phyloP scores from a whole-genome alignment of 2,888 invertebrate species.

The Macaria notata region DNA sequence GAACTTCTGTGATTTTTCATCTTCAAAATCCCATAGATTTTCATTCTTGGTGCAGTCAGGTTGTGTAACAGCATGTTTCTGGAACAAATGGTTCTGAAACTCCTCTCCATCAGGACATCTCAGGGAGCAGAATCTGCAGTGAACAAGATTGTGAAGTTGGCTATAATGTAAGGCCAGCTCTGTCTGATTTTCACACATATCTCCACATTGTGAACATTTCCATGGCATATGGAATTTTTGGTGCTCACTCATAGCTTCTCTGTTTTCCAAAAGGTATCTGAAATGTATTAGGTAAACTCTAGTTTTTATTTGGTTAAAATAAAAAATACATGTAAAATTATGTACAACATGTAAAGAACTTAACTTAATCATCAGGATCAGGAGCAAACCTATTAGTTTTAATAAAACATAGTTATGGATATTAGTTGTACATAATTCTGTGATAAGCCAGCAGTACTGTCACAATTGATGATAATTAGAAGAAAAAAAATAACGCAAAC shows the following conservation, averaged over 20 bases:
- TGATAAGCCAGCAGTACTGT: no score
- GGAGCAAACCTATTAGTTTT: no score
- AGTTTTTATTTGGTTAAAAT: background rate
- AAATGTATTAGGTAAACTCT: conserved; percentile 35
- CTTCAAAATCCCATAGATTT: conserved; percentile 61
- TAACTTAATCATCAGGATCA: no score
- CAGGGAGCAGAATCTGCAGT: conserved; percentile 72
- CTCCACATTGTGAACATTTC: conserved; percentile 73
- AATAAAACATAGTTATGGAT: no score
- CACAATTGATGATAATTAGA: no score
- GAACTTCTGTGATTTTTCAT: conserved; percentile 55
- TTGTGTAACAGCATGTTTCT: conserved; percentile 69
- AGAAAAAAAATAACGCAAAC: no score
- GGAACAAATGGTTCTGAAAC: conserved; percentile 63
- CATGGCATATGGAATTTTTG: conserved; percentile 68
- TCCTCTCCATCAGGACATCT: conserved; percentile 62
- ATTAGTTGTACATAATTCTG: no score
- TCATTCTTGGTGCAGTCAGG: conserved; percentile 55
- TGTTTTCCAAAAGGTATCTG: conserved; percentile 72
- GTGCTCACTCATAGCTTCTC: conserved; percentile 64
- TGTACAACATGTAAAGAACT: no score
- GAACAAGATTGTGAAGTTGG: conserved; percentile 60
- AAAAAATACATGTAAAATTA: no score
- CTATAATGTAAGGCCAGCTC: conserved; percentile 61
- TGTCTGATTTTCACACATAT: conserved; percentile 57